phyloP scores from a whole-genome alignment of 2,113 vertebrate species.

The Ochotona curzoniae region DNA sequence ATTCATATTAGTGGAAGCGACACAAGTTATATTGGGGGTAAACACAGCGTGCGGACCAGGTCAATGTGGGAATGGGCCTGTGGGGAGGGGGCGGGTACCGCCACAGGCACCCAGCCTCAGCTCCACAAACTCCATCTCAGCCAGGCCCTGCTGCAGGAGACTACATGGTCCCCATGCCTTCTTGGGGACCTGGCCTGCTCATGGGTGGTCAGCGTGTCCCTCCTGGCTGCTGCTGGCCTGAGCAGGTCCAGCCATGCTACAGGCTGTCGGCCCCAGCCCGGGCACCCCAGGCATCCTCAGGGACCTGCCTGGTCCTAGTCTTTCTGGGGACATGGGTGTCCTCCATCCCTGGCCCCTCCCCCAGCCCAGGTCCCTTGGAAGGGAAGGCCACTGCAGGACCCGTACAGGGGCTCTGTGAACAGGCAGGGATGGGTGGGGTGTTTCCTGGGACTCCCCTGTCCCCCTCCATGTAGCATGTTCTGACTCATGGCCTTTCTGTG shows the following conservation, averaged over 20 bases:
- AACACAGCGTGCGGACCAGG: neutral
- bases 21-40: neutral
- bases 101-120: neutral
- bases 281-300: no score
- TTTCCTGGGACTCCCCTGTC: slow-evolving; percentile 50
- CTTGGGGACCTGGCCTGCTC: neutral
- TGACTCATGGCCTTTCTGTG: slow-evolving; percentile 39
- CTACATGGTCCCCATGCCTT: neutral
- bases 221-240: neutral
- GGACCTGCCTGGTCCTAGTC: neutral
- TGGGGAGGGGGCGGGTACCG: neutral
- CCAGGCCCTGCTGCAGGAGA: neutral
- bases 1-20: neutral
- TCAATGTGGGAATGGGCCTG: accelerated
- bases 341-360: neutral
- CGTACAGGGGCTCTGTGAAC: neutral
- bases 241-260: no score
- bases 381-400: neutral
- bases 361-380: accelerated
- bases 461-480: neutral
- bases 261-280: no score
- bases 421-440: neutral
- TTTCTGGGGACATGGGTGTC: neutral
- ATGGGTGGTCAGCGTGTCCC: neutral
- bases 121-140: neutral